Evolutionary conservation across 2,888 invertebrate genomes (phyloP).

Genomic region (Leptopilina myrica): DNA sequence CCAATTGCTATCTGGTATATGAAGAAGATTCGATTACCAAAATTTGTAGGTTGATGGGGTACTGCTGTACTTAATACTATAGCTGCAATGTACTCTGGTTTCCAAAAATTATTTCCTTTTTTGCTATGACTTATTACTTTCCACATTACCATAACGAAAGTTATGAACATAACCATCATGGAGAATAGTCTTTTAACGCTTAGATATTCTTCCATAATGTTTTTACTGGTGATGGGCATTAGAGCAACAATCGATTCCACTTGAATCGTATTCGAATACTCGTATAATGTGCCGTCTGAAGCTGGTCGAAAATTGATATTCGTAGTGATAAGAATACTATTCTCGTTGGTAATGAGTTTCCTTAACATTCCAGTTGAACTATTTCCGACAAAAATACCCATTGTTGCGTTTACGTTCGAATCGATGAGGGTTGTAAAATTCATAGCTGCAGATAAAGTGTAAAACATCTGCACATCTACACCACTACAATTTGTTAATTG

Average conservation of each 20-base stretch:
- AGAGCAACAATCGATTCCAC: not conserved
- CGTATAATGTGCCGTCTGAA: not conserved
- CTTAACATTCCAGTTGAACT: not conserved
- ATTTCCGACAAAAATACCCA: not conserved
- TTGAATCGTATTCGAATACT: not conserved
- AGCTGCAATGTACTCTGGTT: not conserved
- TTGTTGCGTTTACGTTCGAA: not conserved
- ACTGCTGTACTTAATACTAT: not conserved
- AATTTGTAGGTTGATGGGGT: not conserved
- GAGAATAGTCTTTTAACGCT: not conserved
- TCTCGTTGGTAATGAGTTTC: not conserved
- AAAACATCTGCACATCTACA: not conserved
- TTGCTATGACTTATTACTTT: not conserved
- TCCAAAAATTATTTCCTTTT: not conserved
- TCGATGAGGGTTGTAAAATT: not conserved
- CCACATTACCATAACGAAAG: not conserved
- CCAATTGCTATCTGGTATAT: not conserved
- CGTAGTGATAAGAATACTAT: not conserved
- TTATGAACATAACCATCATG: not conserved
- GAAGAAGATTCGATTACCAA: not conserved
- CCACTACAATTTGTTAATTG: not conserved
- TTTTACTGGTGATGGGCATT: not conserved
- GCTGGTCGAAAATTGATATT: not conserved
- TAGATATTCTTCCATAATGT: not conserved
- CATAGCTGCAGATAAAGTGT: not conserved